Conservation (phyloP, 1,140 invertebrate genomes). For the Drepana arcuata region DNA sequence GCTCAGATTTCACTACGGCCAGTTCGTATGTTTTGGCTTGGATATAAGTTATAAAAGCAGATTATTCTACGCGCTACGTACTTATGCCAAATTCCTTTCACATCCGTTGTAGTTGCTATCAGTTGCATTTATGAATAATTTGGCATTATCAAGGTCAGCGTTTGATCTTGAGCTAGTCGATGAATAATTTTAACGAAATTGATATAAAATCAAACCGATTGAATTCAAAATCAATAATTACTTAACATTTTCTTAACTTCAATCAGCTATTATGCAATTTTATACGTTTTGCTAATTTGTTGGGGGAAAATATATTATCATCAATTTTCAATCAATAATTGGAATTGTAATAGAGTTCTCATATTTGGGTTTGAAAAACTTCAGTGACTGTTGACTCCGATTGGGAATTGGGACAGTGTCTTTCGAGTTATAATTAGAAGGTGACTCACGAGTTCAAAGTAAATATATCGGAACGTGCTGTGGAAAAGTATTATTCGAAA, state of each 20-base stretch:
- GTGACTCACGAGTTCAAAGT: constrained; percentile 43
- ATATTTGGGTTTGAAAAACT: no score
- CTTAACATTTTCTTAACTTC: no score
- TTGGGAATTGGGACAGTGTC: constrained; percentile 37
- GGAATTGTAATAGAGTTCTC: no score
- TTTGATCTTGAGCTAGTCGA: constrained; percentile 24
- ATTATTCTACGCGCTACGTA: constrained; percentile 3
- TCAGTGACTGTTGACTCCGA: constrained; percentile 6
- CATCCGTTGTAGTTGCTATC: constrained; percentile 2
- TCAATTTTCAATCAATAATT: no score
- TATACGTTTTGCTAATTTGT: no score
- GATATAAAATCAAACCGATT: no score
- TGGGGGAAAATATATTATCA: no score
- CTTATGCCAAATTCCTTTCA: constrained; percentile 1
- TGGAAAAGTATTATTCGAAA: constrained; percentile 44
- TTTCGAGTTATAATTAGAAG: constrained; percentile 53
- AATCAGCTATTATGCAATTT: no score
- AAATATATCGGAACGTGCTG: constrained; percentile 41
- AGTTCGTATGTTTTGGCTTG: constrained; percentile 19
- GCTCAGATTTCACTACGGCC: constrained; percentile 57
- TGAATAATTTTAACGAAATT: no score
- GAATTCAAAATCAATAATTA: no score
- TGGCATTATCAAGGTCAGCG: constrained; percentile 37
- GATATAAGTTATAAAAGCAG: no score
- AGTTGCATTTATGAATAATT: constrained; percentile 19